Percentiles rank a stretch among this genome's conserved stretches.
Conservation (phyloP, 2,113 vertebrate species). For the Hepsetus odoe region DNA sequence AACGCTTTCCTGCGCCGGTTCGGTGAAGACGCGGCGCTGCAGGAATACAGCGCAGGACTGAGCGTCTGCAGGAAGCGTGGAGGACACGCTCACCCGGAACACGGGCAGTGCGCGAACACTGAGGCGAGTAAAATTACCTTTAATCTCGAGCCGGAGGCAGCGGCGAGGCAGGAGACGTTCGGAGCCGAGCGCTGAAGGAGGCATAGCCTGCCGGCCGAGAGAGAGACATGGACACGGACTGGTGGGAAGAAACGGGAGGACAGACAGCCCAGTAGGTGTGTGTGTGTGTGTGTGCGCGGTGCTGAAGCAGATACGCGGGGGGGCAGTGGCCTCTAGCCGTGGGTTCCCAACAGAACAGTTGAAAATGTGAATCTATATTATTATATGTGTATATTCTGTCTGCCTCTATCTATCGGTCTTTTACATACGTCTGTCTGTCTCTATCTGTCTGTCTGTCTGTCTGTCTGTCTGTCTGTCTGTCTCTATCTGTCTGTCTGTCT, state of each 20-base stretch:
- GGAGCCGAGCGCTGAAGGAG: constrained; percentile 1
- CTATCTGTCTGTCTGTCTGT: no score
- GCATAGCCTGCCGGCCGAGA: constrained; percentile 17
- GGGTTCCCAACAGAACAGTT: not conserved
- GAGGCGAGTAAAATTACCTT: constrained; percentile 48
- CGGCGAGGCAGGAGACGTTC: constrained; percentile 25
- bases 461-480: no score
- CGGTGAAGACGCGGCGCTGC: no score
- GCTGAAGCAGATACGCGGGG: constrained; percentile 30
- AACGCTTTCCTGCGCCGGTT: not conserved
- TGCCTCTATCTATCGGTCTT: no score
- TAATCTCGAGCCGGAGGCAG: constrained; percentile 30
- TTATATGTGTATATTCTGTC: not conserved
- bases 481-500: no score
- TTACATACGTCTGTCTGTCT: no score
- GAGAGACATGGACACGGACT: constrained; percentile 48
- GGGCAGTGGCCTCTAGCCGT: constrained; percentile 2
- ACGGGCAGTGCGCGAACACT: not conserved
- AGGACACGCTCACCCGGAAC: constrained; percentile 28
- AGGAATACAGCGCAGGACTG: no score
- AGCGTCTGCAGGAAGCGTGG: no score
- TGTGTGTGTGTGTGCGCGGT: constrained; percentile 26
- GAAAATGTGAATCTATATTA: not conserved
- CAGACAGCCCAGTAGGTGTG: constrained; percentile 62
- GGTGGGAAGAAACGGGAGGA: constrained; percentile 59